Conservation (phyloP, 1,140 invertebrate species). For the Streblospio benedicti region DNA sequence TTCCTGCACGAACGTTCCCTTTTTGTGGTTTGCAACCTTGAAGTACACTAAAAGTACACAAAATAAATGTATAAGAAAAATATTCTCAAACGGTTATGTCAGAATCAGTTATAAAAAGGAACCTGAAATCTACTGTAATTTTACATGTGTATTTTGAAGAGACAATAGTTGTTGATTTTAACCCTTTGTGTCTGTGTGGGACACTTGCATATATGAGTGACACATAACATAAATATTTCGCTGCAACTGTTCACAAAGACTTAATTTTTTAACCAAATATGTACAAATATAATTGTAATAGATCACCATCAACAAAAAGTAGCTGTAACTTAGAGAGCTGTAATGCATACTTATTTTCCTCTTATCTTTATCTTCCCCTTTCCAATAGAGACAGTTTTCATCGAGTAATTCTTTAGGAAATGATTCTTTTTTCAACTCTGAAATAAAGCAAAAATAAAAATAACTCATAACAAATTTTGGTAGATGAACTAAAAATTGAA, state of each 20-base stretch:
- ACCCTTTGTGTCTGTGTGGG: too few relatives aligned
- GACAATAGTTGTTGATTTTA: too few relatives aligned
- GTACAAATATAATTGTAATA: background rate
- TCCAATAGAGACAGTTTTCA: constrained; percentile 65
- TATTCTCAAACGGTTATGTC: background rate
- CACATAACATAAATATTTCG: too few relatives aligned
- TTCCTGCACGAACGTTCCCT: constrained; percentile 63
- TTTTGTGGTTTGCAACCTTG: constrained; percentile 47
- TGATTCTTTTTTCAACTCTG: constrained; percentile 61
- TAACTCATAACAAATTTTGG: too few relatives aligned
- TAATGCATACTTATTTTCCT: constrained; percentile 46
- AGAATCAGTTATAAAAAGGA: background rate
- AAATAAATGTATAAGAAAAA: background rate
- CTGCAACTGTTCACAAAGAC: background rate
- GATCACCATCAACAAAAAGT: background rate
- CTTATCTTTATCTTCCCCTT: constrained; percentile 71
- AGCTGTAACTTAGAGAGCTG: background rate
- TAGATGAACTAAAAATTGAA: too few relatives aligned
- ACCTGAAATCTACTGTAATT: background rate
- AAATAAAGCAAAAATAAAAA: constrained; percentile 13
- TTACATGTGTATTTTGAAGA: too few relatives aligned
- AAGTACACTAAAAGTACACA: constrained; percentile 32
- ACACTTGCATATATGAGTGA: too few relatives aligned
- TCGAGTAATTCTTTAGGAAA: constrained; percentile 64
- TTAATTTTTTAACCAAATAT: background rate